Conservation (phyloP, 2,113 vertebrate species). For the Syrmaticus mikado region DNA sequence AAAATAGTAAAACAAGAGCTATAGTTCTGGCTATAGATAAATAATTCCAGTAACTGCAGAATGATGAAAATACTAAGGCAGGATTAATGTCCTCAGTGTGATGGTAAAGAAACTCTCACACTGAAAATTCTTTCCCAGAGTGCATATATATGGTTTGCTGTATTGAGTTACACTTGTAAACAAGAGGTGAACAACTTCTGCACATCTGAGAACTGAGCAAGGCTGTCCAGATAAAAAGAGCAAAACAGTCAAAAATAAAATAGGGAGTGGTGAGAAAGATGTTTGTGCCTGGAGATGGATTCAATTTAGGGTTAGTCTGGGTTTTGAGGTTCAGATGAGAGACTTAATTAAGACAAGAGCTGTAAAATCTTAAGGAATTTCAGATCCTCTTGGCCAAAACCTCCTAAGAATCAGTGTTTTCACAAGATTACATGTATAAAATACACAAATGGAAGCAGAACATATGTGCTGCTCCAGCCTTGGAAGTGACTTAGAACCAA, state of each 20-base stretch:
- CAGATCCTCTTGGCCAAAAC: neutral
- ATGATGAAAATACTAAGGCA: slow-evolving; percentile 23
- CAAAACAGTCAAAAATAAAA: neutral
- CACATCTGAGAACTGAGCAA: neutral
- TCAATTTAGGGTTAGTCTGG: neutral
- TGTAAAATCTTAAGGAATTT: neutral
- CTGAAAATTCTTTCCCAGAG: neutral
- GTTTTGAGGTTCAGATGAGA: neutral
- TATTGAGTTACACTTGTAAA: neutral
- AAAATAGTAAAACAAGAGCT: slow-evolving; percentile 24
- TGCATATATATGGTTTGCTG: neutral
- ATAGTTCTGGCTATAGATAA: neutral
- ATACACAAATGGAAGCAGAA: neutral
- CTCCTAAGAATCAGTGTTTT: neutral
- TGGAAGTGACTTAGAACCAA: neutral
- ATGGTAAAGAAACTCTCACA: neutral
- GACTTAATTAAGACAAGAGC: neutral
- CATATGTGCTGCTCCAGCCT: neutral
- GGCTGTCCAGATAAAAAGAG: neutral
- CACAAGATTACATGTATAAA: neutral
- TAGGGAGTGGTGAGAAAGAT: neutral
- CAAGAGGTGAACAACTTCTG: neutral
- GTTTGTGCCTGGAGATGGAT: neutral
- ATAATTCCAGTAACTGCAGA: slow-evolving; percentile 13
- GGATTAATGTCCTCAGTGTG: slow-evolving; percentile 4